Conservation (phyloP, 2,113 vertebrate genomes). For the Phrynosoma blainvillii region DNA sequence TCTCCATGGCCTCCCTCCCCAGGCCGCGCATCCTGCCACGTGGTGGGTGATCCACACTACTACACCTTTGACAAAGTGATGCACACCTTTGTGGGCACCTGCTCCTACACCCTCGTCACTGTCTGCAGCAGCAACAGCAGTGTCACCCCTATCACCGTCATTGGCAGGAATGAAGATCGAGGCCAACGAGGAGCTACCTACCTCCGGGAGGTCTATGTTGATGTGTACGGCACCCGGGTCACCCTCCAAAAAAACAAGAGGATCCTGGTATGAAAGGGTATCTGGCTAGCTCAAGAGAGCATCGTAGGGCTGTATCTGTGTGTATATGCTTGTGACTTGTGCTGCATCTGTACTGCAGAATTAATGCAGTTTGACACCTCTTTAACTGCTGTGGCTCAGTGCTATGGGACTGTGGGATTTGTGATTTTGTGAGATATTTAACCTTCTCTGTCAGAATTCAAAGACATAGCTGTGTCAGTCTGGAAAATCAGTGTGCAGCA, state of each 20-base stretch:
- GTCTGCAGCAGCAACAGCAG: slow-evolving; percentile 74
- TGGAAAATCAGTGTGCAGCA: too few relatives aligned
- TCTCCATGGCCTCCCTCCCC: background rate
- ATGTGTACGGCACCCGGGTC: slow-evolving; percentile 75
- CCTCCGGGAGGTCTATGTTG: slow-evolving; percentile 82
- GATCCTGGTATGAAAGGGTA: slow-evolving; percentile 78
- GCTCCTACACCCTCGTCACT: slow-evolving; percentile 89
- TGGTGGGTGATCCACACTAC: slow-evolving; percentile 90
- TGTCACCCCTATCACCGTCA: slow-evolving; percentile 83
- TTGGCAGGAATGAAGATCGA: slow-evolving; percentile 89
- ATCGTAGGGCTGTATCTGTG: too few relatives aligned
- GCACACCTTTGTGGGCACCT: slow-evolving; percentile 91
- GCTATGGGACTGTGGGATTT: too few relatives aligned
- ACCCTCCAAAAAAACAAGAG: slow-evolving; percentile 83
- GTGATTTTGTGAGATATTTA: too few relatives aligned
- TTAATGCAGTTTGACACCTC: too few relatives aligned
- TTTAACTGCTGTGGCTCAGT: too few relatives aligned
- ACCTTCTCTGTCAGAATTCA: too few relatives aligned
- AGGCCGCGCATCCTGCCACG: slow-evolving; percentile 86
- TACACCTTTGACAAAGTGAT: slow-evolving; percentile 88
- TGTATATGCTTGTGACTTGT: too few relatives aligned
- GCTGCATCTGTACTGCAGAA: too few relatives aligned
- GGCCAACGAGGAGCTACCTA: slow-evolving; percentile 86
- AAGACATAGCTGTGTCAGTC: too few relatives aligned
- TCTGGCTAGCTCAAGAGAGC: background rate